Conservation (phyloP, 2,113 vertebrate genomes). For the Syngnathoides biaculeatus region DNA sequence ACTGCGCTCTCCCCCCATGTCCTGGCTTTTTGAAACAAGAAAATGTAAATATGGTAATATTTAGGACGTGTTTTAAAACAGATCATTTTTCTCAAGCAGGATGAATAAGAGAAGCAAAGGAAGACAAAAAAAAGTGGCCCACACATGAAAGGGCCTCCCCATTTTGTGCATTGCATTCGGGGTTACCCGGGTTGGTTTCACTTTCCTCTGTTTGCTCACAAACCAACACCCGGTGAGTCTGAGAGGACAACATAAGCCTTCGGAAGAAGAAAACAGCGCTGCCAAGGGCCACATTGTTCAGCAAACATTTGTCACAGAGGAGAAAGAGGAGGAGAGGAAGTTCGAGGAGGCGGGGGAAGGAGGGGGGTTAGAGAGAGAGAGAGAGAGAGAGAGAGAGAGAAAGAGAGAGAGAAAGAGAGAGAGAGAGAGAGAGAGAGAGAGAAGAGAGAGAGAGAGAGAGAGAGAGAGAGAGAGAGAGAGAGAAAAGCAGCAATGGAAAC, state of each 20-base stretch:
- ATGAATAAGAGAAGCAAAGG: conserved; percentile 42
- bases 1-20: conserved; percentile 58
- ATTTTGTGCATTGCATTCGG: conserved; percentile 62
- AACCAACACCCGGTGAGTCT: conserved; percentile 59
- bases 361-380: conserved; percentile 6
- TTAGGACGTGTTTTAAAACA: conserved; percentile 81
- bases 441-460: conserved; percentile 35
- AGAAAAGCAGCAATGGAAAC: conserved; percentile 72
- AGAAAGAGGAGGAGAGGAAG: conserved; percentile 42
- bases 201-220: conserved; percentile 69
- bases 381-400: conserved; percentile 48
- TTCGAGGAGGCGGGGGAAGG: conserved; percentile 41
- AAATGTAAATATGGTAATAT: conserved; percentile 89
- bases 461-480: conserved; percentile 35
- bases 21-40: conserved; percentile 78
- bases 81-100: conserved; percentile 77
- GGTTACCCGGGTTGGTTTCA: conserved; percentile 59
- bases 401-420: conserved; percentile 45
- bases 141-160: conserved; percentile 76
- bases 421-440: conserved; percentile 1
- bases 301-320: conserved; percentile 59
- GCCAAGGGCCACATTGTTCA: conserved; percentile 53
- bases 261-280: conserved; percentile 69
- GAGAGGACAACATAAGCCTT: conserved; percentile 65
- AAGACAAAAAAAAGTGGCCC: conserved; percentile 68